Conservation (phyloP, 1,140 invertebrate species). For the Pristionchus pacificus region DNA sequence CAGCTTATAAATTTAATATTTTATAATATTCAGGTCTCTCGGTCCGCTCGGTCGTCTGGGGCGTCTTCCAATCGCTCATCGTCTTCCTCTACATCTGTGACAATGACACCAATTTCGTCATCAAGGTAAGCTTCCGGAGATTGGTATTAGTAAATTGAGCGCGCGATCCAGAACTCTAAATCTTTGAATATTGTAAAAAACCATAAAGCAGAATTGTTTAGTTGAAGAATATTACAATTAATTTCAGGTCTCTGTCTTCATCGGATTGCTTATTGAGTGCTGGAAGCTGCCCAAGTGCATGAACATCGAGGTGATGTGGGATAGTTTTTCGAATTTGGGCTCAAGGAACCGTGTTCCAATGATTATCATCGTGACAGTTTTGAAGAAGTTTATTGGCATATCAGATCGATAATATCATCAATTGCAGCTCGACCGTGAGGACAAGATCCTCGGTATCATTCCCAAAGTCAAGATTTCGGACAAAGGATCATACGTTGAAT, state of each 20-base stretch:
- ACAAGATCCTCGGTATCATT: slow-evolving; percentile 27
- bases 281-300: slow-evolving; percentile 94
- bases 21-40: slow-evolving; percentile 72
- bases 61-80: slow-evolving; percentile 63
- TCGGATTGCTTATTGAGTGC: slow-evolving; percentile 92
- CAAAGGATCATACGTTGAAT: slow-evolving; percentile 93
- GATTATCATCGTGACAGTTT: no score
- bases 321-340: no score
- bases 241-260: slow-evolving; percentile 57
- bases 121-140: slow-evolving; percentile 71
- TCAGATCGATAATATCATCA: no score
- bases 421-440: slow-evolving; percentile 20
- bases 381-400: no score
- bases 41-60: slow-evolving; percentile 93
- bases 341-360: no score
- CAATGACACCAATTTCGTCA: slow-evolving; percentile 94
- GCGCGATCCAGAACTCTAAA: no score
- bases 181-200: no score
- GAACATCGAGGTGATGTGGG: slow-evolving; percentile 40
- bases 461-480: slow-evolving; percentile 72
- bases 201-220: neutral
- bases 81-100: slow-evolving; percentile 72
- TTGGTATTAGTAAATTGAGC: slow-evolving; percentile 67
- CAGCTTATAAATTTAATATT: no score
- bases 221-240: no score